Percentiles rank a stretch among this genome's conserved stretches.
These are phyloP conservation scores for Eulacestoma nigropectus DNA, from an alignment of 2,113 vertebrate species.

Conservation along the genomic window DNA sequence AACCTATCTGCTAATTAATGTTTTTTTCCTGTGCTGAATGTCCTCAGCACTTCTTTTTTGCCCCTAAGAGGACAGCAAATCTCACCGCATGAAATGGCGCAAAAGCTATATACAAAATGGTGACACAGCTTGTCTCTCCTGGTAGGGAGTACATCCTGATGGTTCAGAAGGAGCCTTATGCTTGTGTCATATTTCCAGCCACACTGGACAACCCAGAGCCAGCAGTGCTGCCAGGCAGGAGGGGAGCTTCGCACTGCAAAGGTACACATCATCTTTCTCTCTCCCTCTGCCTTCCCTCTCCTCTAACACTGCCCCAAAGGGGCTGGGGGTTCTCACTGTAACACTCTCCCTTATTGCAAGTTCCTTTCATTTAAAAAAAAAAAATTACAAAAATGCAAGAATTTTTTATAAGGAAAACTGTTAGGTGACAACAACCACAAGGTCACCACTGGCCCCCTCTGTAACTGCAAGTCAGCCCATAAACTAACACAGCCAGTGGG, in stretches of 20 bases:
- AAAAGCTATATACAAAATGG: neutral
- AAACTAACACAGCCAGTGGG: neutral
- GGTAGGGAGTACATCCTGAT: fast-evolving
- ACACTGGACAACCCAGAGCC: neutral
- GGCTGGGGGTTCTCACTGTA: neutral
- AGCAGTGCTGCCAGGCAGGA: fast-evolving
- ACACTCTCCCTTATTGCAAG: fast-evolving
- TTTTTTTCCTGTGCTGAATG: neutral
- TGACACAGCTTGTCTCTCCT: neutral
- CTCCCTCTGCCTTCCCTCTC: neutral
- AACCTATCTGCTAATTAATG: neutral
- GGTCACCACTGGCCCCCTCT: neutral
- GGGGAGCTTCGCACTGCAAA: fast-evolving
- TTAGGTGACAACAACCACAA: neutral
- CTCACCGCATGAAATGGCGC: neutral
- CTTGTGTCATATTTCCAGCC: fast-evolving
- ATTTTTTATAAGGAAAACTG: neutral
- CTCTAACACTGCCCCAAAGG: neutral
- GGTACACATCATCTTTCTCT: neutral
- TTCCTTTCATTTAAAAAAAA: neutral
- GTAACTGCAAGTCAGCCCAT: neutral
- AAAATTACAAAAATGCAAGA: neutral
- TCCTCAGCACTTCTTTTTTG: neutral
- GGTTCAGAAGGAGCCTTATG: neutral
- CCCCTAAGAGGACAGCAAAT: neutral